Evolutionary conservation across 2,113 vertebrate genomes (phyloP).

Genomic region (Corvus cornix): DNA sequence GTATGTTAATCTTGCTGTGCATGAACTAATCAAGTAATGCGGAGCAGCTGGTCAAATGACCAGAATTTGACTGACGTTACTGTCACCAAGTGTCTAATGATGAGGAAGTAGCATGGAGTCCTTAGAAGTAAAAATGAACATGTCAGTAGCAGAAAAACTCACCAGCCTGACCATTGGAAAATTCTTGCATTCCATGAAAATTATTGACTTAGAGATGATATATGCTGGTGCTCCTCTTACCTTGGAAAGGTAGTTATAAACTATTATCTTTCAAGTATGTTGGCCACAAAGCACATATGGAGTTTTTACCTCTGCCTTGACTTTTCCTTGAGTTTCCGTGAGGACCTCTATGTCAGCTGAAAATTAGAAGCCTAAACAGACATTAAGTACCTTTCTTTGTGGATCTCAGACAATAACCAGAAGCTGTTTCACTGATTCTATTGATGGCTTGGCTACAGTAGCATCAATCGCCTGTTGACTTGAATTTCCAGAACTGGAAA

Average conservation of each 20-base stretch:
- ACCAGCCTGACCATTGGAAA: not conserved
- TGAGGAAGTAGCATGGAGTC: not conserved
- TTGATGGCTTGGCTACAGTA: accelerated
- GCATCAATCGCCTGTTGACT: not conserved
- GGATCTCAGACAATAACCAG: not conserved
- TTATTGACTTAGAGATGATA: not conserved
- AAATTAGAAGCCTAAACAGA: not conserved
- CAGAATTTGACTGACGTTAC: not conserved
- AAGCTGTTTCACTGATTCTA: not conserved
- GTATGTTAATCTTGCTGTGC: not conserved
- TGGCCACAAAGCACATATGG: accelerated
- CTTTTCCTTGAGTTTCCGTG: not conserved
- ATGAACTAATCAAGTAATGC: not conserved
- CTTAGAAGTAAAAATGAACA: not conserved
- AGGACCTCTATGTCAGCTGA: not conserved
- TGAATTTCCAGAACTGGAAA: not conserved
- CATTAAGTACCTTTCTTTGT: not conserved
- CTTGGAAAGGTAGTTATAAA: not conserved
- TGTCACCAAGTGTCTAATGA: not conserved
- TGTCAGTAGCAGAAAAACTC: not conserved
- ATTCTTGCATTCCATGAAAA: not conserved
- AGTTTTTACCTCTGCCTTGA: not conserved
- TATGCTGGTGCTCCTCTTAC: not conserved
- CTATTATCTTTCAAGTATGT: not conserved
- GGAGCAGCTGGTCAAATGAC: slow-evolving; percentile 1